Conservation (phyloP, 2,113 vertebrate genomes). For the Cephalopholis sonnerati region DNA sequence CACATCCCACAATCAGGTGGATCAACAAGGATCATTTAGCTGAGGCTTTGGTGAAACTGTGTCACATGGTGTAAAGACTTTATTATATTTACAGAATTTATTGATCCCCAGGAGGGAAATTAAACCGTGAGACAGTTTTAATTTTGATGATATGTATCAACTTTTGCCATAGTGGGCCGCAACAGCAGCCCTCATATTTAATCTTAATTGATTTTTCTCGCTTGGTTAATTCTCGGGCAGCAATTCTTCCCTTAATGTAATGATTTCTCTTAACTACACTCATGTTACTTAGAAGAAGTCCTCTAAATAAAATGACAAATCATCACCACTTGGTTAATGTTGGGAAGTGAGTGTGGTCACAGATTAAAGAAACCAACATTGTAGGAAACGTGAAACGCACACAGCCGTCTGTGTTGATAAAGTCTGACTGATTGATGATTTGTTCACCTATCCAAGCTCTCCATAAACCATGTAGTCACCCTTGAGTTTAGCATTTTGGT, state of each 20-base stretch:
- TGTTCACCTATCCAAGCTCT: not conserved
- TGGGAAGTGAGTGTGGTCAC: not conserved
- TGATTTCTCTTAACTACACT: not conserved
- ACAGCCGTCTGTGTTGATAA: not conserved
- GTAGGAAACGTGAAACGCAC: too few species aligned
- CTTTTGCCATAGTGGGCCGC: not conserved
- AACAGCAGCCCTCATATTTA: not conserved
- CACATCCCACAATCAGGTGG: not conserved
- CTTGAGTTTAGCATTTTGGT: too few species aligned
- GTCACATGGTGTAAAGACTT: not conserved
- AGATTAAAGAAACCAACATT: not conserved
- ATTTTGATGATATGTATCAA: constrained; percentile 2
- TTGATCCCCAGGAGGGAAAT: constrained; percentile 6
- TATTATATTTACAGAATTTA: not conserved
- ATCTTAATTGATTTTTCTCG: not conserved
- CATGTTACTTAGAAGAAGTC: not conserved
- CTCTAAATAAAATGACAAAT: not conserved
- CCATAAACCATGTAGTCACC: too few species aligned
- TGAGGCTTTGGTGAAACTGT: not conserved
- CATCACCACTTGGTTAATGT: not conserved
- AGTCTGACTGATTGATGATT: too few species aligned
- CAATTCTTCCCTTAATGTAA: not conserved
- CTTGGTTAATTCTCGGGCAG: not conserved
- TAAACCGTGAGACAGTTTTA: not conserved
- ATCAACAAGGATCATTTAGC: not conserved